Base-by-base conservation (phyloP, 2,797 vertebrate species). In the Acropternis orthonyx region DNA sequence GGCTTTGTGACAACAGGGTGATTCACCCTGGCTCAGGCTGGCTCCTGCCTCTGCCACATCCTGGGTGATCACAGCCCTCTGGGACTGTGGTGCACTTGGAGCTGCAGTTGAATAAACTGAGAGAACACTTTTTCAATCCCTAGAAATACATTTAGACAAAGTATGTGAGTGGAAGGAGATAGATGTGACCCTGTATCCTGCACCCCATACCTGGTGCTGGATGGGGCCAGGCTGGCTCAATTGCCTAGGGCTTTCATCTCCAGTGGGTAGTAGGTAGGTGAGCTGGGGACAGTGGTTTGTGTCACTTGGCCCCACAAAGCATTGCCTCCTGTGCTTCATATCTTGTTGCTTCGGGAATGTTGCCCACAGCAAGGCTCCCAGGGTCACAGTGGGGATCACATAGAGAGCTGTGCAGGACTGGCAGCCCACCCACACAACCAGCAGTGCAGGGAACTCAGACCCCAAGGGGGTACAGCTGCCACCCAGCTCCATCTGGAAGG, bases 21-120 rank as follows among this genome's bases (percentile, higher is more conserved):
- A 96, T 85, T 97, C 95, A 94, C 80, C 12, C 12, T 1, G 14
- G 68, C 74, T 28, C 28, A 1, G 46, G 75, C 36, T 2, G 0
- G 74, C 41, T 28, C 22, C 74, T 16, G 49, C 15, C 4, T 43
- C 34, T 2, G 19, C 88, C 9, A 4, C 3, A 3, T 10, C 26
- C 12, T 2, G 4, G 1, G 27, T 3, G 37, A 75, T 18, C 6
- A 2, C 81, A 44, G 46, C 77, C 73, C 22, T 1, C 58, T 1
- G 24, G 30, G 14, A 24, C 51, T 5, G 37, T 0, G 0, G 9
- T 20, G 4, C 1, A 0, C 32, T 24, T 28, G 36, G 13, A 24
- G 12, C 0, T 8, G 39, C 61, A n/a, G 73, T 48, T 21, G 63
- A 18, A 84, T 19, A 30, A 48, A 65, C 28, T 7, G 0, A 28